These are phyloP conservation scores for Pseudococcus viburni DNA, from an alignment of 2,888 invertebrate genomes.

Conservation along the genomic window DNA sequence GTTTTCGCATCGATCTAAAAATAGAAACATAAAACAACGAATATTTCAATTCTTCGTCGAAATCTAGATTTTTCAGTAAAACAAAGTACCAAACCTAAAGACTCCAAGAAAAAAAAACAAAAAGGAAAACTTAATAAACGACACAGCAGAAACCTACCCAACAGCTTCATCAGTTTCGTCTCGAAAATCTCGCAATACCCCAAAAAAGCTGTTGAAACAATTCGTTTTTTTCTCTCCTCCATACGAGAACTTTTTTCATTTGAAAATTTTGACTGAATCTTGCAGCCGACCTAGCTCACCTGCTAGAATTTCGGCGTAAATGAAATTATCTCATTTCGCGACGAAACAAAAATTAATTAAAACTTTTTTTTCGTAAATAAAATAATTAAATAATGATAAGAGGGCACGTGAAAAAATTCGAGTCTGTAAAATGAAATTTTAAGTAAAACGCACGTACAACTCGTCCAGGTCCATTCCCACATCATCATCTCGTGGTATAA, in stretches of 20 bases:
- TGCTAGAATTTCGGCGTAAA: background rate
- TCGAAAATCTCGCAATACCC: background rate
- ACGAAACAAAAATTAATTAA: slow-evolving; percentile 25
- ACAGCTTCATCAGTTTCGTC: background rate
- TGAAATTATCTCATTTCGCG: slow-evolving; percentile 1
- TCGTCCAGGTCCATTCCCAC: background rate
- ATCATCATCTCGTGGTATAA: background rate
- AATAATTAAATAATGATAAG: slow-evolving; percentile 19
- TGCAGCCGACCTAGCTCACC: background rate
- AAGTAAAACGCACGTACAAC: background rate
- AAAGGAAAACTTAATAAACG: slow-evolving; percentile 3
- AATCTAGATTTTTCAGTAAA: background rate
- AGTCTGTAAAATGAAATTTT: background rate
- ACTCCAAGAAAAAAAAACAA: background rate
- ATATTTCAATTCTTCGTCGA: background rate
- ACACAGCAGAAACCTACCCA: background rate
- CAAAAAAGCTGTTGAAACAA: background rate
- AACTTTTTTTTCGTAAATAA: background rate
- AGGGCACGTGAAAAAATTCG: background rate
- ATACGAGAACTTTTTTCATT: slow-evolving; percentile 6
- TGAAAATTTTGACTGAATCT: slow-evolving; percentile 33
- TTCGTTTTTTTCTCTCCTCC: background rate
- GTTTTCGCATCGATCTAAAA: no score
- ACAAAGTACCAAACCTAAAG: background rate
- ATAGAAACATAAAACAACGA: background rate